Conservation (phyloP, 2,888 invertebrate species). For the Oscheius sp. region DNA sequence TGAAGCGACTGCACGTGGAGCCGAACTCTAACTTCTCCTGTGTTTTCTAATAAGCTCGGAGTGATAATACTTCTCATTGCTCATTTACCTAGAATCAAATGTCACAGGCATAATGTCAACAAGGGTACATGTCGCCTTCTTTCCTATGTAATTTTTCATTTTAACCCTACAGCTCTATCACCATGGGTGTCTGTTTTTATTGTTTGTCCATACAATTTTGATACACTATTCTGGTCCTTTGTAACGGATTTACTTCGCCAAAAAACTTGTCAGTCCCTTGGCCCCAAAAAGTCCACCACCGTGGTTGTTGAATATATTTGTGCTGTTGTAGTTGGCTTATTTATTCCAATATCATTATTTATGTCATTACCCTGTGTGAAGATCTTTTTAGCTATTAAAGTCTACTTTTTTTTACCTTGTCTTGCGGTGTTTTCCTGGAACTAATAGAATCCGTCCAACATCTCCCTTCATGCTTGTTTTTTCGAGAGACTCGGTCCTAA, state of each 20-base stretch:
- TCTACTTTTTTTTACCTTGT: background rate
- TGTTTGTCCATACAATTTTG: background rate
- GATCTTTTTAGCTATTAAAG: slow-evolving; percentile 5
- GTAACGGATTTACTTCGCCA: slow-evolving; percentile 1
- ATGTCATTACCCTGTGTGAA: slow-evolving; percentile 8
- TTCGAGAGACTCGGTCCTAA: background rate
- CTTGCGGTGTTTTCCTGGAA: background rate
- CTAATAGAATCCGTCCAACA: background rate
- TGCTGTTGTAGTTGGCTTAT: background rate
- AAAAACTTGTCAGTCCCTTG: background rate
- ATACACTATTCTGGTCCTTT: slow-evolving; percentile 11
- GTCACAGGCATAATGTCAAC: background rate
- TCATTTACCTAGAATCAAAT: background rate
- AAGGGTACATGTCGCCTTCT: slow-evolving; percentile 8
- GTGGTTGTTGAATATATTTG: background rate
- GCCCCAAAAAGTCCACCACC: background rate
- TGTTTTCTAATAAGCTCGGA: slow-evolving; percentile 16
- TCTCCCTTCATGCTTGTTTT: background rate
- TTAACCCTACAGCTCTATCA: background rate
- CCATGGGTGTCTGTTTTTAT: slow-evolving; percentile 4
- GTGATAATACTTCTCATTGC: background rate
- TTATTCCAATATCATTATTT: background rate
- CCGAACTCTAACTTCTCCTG: slow-evolving; percentile 22
- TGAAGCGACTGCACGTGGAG: background rate
- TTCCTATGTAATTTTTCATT: slow-evolving; percentile 4